A percentile compares a stretch with the other conserved stretches of the same genome.
Conservation (phyloP, 2,113 vertebrate species). For the Catagonus wagneri region DNA sequence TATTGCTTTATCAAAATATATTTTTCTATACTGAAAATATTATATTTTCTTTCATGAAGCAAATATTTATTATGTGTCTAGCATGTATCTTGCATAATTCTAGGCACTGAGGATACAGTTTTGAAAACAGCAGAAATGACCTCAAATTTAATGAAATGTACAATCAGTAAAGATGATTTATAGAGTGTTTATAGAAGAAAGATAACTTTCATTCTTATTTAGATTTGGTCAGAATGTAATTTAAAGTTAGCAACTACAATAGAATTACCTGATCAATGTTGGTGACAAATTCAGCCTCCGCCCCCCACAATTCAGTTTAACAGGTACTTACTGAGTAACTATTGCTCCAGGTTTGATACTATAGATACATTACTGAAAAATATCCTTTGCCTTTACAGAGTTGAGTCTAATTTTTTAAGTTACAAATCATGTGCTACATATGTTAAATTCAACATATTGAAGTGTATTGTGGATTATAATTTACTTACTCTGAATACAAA, state of each 20-base stretch:
- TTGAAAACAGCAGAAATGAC: background rate
- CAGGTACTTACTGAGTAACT: background rate
- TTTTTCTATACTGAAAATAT: background rate
- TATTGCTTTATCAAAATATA: background rate
- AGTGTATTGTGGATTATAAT: background rate
- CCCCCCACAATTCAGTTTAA: background rate
- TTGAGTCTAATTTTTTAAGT: background rate
- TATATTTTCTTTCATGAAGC: background rate
- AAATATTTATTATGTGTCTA: background rate
- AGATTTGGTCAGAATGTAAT: constrained; percentile 4
- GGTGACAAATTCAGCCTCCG: background rate
- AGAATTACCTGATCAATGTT: background rate
- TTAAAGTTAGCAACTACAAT: background rate
- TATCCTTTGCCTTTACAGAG: background rate
- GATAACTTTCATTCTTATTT: background rate
- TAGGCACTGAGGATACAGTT: background rate
- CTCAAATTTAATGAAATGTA: background rate
- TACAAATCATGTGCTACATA: background rate
- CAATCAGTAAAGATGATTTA: background rate
- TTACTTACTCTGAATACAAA: constrained; percentile 40
- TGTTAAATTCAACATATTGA: background rate
- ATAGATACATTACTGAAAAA: background rate
- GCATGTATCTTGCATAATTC: background rate
- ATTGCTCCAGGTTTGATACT: background rate
- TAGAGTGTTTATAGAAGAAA: background rate